A percentile compares a stretch with the other conserved stretches of the same genome.
phyloP scores from a whole-genome alignment of 2,888 invertebrate species.

The Argyresthia goedartella region DNA sequence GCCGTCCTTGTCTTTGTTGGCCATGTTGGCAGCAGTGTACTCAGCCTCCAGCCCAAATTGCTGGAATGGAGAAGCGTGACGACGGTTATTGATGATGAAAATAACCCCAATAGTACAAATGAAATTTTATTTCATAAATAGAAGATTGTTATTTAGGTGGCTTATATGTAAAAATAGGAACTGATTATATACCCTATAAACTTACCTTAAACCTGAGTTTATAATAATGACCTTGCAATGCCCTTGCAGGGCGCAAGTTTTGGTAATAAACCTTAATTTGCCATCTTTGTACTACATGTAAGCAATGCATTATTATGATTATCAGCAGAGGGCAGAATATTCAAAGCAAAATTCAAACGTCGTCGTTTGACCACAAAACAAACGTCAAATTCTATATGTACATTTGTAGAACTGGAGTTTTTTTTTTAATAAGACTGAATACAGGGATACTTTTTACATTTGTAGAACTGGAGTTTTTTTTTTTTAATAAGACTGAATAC shows the following conservation, averaged over 20 bases:
- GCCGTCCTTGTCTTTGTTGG: constrained; percentile 37
- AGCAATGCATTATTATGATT: too few species aligned
- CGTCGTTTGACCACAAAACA: too few species aligned
- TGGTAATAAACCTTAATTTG: too few species aligned
- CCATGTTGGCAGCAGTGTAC: constrained; percentile 46
- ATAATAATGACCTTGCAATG: not conserved
- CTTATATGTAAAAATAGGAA: constrained; percentile 4
- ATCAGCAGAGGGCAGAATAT: too few species aligned
- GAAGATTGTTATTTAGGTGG: not conserved
- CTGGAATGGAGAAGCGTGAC: constrained; percentile 37
- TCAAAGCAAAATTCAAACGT: too few species aligned
- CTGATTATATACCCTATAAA: not conserved
- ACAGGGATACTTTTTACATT: too few species aligned
- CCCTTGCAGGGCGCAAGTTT: not conserved
- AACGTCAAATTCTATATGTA: too few species aligned
- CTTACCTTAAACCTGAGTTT: not conserved
- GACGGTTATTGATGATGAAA: not conserved
- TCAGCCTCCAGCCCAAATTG: constrained; percentile 48
- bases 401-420: too few species aligned
- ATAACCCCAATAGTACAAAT: not conserved
- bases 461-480: too few species aligned
- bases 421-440: too few species aligned
- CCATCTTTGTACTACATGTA: too few species aligned
- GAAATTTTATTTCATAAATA: not conserved
- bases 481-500: too few species aligned